Conservation (phyloP, 2,113 vertebrate species). For the Albula glossodonta region DNA sequence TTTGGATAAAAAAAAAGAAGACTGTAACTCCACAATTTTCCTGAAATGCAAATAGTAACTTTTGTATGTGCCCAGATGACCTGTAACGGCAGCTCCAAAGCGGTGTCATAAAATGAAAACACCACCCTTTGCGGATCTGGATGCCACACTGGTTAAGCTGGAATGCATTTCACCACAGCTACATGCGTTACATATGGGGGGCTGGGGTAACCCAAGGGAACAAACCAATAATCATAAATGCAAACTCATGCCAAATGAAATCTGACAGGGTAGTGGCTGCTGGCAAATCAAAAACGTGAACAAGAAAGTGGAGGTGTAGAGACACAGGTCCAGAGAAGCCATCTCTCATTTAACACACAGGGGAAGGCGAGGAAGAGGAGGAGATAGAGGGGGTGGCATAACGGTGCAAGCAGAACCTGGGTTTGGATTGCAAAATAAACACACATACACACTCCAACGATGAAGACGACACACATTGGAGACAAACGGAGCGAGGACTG, state of each 20-base stretch:
- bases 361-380: constrained; percentile 5
- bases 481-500: background rate
- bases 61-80: background rate
- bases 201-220: background rate
- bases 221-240: background rate
- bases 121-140: background rate
- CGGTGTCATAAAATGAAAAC: background rate
- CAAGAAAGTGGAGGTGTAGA: constrained; percentile 58
- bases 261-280: background rate
- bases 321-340: constrained; percentile 37
- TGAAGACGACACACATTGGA: background rate
- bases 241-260: constrained; percentile 11
- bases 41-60: background rate
- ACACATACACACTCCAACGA: background rate
- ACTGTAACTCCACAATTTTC: background rate
- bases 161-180: background rate
- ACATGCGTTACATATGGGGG: background rate
- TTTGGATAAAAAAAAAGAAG: background rate
- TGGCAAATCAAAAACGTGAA: constrained; percentile 48
- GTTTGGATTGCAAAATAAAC: constrained; percentile 17
- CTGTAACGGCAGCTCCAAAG: background rate
- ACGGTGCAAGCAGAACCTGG: constrained; percentile 5
- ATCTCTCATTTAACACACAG: constrained; percentile 5
- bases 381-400: background rate
- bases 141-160: background rate